phyloP scores from a whole-genome alignment of 2,888 invertebrate genomes.

The Choreutis nemorana region DNA sequence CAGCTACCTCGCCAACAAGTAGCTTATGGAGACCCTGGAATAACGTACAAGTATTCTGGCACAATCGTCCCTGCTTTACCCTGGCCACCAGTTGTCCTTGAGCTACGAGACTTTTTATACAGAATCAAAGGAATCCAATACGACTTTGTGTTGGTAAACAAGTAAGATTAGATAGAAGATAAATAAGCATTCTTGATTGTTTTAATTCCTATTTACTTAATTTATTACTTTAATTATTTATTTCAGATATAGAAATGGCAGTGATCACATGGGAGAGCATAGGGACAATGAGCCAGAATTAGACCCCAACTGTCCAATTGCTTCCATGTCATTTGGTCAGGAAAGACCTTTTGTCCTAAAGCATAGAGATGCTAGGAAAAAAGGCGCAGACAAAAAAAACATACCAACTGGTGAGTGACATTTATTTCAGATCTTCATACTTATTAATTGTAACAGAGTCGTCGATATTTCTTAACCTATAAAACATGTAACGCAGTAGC shows the following conservation, averaged over 20 bases:
- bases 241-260: slow-evolving; percentile 71
- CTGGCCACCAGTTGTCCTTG: slow-evolving; percentile 64
- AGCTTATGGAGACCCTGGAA: slow-evolving; percentile 71
- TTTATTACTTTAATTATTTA: slow-evolving; percentile 8
- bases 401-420: slow-evolving; percentile 43
- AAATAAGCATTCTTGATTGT: background rate
- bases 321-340: slow-evolving; percentile 73
- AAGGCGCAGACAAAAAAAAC: slow-evolving; percentile 42
- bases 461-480: slow-evolving; percentile 69
- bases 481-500: slow-evolving; percentile 80
- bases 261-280: slow-evolving; percentile 76
- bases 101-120: slow-evolving; percentile 57
- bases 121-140: slow-evolving; percentile 62
- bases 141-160: slow-evolving; percentile 73
- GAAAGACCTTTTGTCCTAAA: slow-evolving; percentile 70
- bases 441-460: slow-evolving; percentile 60
- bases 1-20: slow-evolving; percentile 74
- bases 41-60: slow-evolving; percentile 72
- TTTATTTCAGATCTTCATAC: slow-evolving; percentile 60
- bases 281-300: slow-evolving; percentile 75
- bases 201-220: background rate
- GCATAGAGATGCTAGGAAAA: slow-evolving; percentile 64
- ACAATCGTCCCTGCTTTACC: slow-evolving; percentile 69
- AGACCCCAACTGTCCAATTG: slow-evolving; percentile 68
- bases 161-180: slow-evolving; percentile 37